Evolutionary conservation across 2,797 vertebrate genomes (phyloP).

Genomic region (Loris lydekkerianus): DNA sequence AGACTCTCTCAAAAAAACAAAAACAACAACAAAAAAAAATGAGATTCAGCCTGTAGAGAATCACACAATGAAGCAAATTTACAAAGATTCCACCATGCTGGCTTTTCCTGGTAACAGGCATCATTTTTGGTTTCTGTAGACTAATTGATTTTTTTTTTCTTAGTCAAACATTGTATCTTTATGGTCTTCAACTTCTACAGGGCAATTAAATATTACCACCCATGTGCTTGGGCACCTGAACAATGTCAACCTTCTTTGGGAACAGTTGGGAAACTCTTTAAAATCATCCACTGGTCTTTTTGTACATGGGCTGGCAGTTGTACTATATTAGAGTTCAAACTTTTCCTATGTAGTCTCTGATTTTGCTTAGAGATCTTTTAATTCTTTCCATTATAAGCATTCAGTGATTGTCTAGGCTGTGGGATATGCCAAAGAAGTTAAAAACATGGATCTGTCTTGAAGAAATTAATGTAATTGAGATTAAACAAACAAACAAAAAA

Average conservation of each 20-base stretch:
- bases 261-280: neutral
- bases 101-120: constrained; percentile 26
- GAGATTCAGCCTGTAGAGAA: neutral
- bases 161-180: neutral
- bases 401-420: neutral
- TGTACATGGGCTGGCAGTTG: neutral
- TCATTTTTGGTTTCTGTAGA: neutral
- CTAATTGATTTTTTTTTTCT: constrained; percentile 30
- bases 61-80: neutral
- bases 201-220: neutral
- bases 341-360: neutral
- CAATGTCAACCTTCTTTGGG: neutral
- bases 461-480: constrained; percentile 5
- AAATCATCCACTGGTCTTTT: neutral
- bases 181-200: neutral
- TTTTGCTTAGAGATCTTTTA: constrained; percentile 10
- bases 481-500: neutral
- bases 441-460: neutral
- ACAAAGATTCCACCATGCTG: neutral
- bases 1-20: too few species aligned
- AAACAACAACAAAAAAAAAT: neutral
- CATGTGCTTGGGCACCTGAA: neutral
- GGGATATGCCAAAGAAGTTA: constrained; percentile 16
- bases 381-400: constrained; percentile 4
- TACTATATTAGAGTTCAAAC: neutral